A percentile compares a stretch with the other conserved stretches of the same genome.
These are phyloP conservation scores for Drosophila helvetica DNA, from an alignment of 2,888 invertebrate species.

Conservation along the genomic window DNA sequence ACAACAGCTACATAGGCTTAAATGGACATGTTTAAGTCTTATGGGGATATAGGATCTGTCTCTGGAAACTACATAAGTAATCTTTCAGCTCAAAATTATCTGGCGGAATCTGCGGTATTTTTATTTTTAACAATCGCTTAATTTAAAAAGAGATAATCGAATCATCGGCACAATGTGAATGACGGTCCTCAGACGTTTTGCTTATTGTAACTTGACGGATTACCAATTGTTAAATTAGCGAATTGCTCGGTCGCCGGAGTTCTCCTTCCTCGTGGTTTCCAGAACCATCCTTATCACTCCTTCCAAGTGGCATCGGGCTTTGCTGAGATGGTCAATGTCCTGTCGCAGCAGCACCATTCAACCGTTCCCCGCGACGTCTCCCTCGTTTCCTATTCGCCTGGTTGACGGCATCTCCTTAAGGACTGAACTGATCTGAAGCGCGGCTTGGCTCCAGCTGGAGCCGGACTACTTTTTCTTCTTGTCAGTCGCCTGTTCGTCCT, in stretches of 20 bases:
- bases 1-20: too few species aligned
- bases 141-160: not conserved
- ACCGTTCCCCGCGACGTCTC: too few species aligned
- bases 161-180: not conserved
- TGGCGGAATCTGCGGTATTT: too few species aligned
- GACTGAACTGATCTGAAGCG: not conserved
- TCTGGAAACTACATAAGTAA: too few species aligned
- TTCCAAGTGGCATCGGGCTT: not conserved
- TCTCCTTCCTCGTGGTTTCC: not conserved
- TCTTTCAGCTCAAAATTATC: too few species aligned
- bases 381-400: too few species aligned
- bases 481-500: not conserved
- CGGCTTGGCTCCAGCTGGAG: slow-evolving; percentile 4
- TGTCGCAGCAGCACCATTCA: too few species aligned
- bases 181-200: not conserved
- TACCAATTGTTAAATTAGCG: not conserved
- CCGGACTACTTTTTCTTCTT: slow-evolving; percentile 7
- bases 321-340: too few species aligned
- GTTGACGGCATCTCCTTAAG: too few species aligned
- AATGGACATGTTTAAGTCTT: too few species aligned
- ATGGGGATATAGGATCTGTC: too few species aligned
- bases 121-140: not conserved
- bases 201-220: too few species aligned
- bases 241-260: not conserved
- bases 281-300: not conserved